phyloP scores from a whole-genome alignment of 2,797 vertebrate species.

The Poecile montanus region DNA sequence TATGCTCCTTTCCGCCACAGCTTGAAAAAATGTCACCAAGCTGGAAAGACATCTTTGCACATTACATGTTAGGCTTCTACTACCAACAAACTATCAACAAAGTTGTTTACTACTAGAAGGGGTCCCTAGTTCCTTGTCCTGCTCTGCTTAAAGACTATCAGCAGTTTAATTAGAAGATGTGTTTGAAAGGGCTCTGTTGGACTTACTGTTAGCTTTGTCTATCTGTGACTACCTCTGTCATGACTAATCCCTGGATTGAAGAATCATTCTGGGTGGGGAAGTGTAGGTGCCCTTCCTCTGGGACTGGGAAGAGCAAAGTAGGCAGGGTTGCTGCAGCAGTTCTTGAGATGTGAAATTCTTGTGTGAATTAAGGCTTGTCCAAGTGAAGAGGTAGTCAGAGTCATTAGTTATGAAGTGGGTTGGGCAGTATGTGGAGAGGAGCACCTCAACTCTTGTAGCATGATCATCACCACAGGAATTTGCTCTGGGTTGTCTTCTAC shows the following conservation, averaged over 20 bases:
- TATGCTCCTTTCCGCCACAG: neutral
- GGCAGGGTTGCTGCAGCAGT: neutral
- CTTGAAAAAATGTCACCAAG: neutral
- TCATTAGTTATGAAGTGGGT: constrained; percentile 23
- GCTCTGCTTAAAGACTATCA: neutral
- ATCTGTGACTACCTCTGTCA: neutral
- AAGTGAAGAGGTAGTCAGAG: constrained; percentile 10
- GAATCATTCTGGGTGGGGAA: constrained; percentile 27
- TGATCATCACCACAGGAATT: neutral
- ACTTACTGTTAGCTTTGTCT: constrained; percentile 17
- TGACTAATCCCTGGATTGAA: constrained; percentile 33
- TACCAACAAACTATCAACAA: neutral
- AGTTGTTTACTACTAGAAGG: neutral
- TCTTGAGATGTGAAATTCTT: constrained; percentile 6
- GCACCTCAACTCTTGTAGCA: neutral
- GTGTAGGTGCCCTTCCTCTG: constrained; percentile 14
- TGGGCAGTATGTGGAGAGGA: neutral
- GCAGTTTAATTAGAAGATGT: neutral
- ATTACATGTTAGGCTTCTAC: neutral
- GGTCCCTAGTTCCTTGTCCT: neutral
- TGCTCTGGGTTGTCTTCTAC: neutral
- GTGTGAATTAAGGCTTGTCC: constrained; percentile 19
- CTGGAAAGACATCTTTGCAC: neutral
- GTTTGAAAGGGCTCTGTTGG: neutral
- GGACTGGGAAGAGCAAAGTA: neutral